Evolutionary conservation across 2,888 invertebrate species (phyloP), one percentile per base, ranked within the genome.

Genomic region (Amblyteles armatorius): DNA sequence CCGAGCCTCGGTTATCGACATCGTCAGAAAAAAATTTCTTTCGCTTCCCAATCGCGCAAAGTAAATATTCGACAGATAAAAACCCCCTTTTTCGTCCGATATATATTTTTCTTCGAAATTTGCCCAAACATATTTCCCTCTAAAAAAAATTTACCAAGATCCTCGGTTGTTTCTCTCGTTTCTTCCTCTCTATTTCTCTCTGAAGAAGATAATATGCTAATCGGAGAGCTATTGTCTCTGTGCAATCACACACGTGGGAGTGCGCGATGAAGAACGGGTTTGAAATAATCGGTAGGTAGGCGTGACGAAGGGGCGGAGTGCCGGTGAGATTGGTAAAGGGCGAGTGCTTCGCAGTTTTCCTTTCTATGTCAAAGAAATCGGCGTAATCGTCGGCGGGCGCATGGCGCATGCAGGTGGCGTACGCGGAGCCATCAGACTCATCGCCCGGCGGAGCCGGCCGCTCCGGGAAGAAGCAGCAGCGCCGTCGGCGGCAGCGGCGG

Each of bases 331-430:
- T 52, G 52, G 22, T 22, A 67, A 55, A 65, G 65, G 72, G 65
- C 44, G 78, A 82, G 55, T 13, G 22, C 26, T 33, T 73, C 68
- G 52, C 76, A 82, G 88, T 92, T 92, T 93, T 92, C 88, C 90
- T 92, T 91, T 92, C 90, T 90, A 89, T 91, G 91, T 91, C 91
- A 91, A 92, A 92, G 91, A 92, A 92, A 92, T 91, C 90, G 89
- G 80, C 87, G 87, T 83, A 80, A 79, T 67, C 87, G 82, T 87
- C 63, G 55, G 19, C 3, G 9, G 13, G 44, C 57, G 52, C 65
- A 44, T n/a, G 7, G 50, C 50, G 40, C 33, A 73, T 60, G 26
- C 60, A 29, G 57, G 57, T 40, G 57, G 5, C 48, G 22, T 19
- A 7, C 50, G 50, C 4, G 33, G 11, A 19, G 48, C 19, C 26